Evolutionary conservation across 2,888 invertebrate genomes (phyloP).

Genomic region (Lasiommata megera): DNA sequence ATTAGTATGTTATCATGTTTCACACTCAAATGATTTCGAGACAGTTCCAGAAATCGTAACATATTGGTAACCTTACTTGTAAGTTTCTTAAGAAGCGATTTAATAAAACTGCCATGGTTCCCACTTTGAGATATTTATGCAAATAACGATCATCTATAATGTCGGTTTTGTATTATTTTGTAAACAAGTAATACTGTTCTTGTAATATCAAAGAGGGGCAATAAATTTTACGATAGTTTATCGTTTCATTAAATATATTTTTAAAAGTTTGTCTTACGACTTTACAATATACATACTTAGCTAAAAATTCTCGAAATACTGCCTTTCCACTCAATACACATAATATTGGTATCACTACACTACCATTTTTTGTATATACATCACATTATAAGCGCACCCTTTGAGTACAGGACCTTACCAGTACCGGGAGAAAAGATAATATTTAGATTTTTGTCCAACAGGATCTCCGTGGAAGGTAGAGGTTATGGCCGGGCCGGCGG

Average conservation of each 20-base stretch:
- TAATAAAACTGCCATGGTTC: slow-evolving; percentile 16
- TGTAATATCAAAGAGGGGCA: too few species aligned
- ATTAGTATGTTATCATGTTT: too few species aligned
- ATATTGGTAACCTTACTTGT: not conserved
- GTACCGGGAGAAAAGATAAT: not conserved
- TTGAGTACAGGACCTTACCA: too few species aligned
- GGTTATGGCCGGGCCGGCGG: slow-evolving; percentile 87
- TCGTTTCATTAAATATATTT: too few species aligned
- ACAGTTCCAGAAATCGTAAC: not conserved
- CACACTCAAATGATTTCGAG: not conserved
- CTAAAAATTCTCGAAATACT: too few species aligned
- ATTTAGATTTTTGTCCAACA: slow-evolving; percentile 50
- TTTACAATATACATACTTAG: too few species aligned
- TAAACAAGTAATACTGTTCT: not conserved
- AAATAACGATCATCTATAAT: not conserved
- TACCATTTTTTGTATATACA: too few species aligned
- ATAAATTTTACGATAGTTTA: too few species aligned
- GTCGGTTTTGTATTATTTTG: not conserved
- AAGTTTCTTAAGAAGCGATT: slow-evolving; percentile 11
- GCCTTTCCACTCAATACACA: too few species aligned
- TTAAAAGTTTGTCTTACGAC: too few species aligned
- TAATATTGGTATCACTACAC: too few species aligned
- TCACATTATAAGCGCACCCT: too few species aligned
- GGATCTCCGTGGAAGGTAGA: slow-evolving; percentile 97
- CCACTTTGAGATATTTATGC: slow-evolving; percentile 1